phyloP scores from a whole-genome alignment of 2,797 vertebrate genomes.

The Nyctalus aviator region DNA sequence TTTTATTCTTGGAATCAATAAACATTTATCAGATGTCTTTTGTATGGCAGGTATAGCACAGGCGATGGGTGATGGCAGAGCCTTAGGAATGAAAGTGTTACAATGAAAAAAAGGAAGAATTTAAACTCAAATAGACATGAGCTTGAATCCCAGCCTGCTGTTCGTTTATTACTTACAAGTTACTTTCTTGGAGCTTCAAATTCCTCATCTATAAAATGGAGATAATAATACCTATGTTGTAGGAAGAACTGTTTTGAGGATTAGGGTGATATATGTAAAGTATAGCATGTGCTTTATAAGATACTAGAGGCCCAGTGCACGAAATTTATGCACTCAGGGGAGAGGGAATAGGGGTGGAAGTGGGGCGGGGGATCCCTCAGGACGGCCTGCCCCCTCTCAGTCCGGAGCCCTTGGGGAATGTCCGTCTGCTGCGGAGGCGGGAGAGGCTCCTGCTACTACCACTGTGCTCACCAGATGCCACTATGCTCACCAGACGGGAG shows the following conservation, averaged over 20 bases:
- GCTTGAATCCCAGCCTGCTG: constrained; percentile 14
- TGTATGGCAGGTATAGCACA: background rate
- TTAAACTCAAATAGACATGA: constrained; percentile 44
- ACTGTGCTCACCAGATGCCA: too few relatives aligned
- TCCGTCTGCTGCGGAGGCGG: too few relatives aligned
- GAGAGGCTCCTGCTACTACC: too few relatives aligned
- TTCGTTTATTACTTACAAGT: constrained; percentile 48
- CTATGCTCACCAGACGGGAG: too few relatives aligned
- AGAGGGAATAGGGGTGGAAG: too few relatives aligned
- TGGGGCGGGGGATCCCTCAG: too few relatives aligned
- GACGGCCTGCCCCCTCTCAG: too few relatives aligned
- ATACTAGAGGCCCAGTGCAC: too few relatives aligned
- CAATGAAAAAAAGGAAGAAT: constrained; percentile 49
- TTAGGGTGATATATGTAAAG: constrained; percentile 23
- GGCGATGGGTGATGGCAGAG: background rate
- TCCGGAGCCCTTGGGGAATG: too few relatives aligned
- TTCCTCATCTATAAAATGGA: constrained; percentile 42
- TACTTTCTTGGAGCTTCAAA: background rate
- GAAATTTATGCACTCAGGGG: too few relatives aligned
- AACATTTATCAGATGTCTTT: background rate
- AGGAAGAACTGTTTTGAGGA: constrained; percentile 28
- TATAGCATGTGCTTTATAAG: background rate
- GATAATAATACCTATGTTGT: background rate
- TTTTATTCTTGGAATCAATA: background rate
- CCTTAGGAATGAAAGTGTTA: constrained; percentile 45